phyloP scores from a whole-genome alignment of 2,113 vertebrate species.

The Bos indicus region DNA sequence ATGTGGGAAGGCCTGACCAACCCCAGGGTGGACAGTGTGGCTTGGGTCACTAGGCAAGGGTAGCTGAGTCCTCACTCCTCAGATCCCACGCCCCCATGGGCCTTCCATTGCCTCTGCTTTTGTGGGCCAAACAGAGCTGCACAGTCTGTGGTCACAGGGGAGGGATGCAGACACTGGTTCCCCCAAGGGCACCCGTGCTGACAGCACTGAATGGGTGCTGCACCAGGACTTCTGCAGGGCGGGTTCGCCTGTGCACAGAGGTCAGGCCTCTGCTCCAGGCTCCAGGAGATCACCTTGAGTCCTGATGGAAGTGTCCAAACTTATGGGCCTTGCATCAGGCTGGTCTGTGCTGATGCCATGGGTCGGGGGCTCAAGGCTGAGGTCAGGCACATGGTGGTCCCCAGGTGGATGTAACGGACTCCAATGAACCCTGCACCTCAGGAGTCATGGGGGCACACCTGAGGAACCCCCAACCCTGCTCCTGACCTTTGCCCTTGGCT shows the following conservation, averaged over 20 bases:
- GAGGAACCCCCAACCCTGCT: not conserved
- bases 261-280: not conserved
- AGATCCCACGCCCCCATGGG: not conserved
- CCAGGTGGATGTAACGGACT: not conserved
- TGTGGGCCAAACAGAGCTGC: not conserved
- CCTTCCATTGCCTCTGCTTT: not conserved
- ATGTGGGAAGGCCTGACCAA: not conserved
- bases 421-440: not conserved
- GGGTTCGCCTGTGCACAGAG: not conserved
- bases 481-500: not conserved
- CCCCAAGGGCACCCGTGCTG: not conserved
- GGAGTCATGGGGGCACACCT: not conserved
- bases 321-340: not conserved
- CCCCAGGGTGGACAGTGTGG: not conserved
- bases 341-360: not conserved
- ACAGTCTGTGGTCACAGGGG: not conserved
- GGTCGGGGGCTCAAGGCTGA: rapidly evolving
- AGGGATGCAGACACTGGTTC: not conserved
- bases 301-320: not conserved
- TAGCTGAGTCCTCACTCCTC: not conserved
- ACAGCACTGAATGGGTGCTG: not conserved
- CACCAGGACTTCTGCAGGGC: not conserved
- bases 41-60: not conserved
- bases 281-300: not conserved
- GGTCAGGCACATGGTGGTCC: not conserved